Percentiles rank a stretch among this genome's conserved stretches.
Evolutionary conservation across 1,140 invertebrate genomes (phyloP).

Genomic region (Gryon sp.): DNA sequence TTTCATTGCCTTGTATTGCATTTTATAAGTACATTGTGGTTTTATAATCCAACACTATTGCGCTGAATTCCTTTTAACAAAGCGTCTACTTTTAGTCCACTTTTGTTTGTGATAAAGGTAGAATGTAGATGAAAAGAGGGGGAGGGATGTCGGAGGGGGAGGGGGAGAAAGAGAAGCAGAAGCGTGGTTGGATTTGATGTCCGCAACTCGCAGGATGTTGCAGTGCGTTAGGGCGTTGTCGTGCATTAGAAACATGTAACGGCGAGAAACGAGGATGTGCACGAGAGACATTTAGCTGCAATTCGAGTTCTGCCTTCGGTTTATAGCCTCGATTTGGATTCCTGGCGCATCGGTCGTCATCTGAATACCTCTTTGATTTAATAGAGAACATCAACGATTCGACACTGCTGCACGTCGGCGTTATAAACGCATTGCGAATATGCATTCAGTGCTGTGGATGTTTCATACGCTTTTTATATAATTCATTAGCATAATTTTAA

Average conservation of each 20-base stretch:
- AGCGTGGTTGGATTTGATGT: not conserved
- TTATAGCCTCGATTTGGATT: conserved; percentile 72
- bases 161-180: too few relatives aligned
- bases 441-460: conserved; percentile 26
- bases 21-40: too few relatives aligned
- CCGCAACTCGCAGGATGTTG: conserved; percentile 28
- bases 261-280: conserved; percentile 43
- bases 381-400: conserved; percentile 73
- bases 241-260: conserved; percentile 45
- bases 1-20: too few relatives aligned
- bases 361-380: conserved; percentile 76
- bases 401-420: conserved; percentile 29
- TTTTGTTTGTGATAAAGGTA: not conserved
- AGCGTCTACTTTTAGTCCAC: not conserved
- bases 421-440: conserved; percentile 48
- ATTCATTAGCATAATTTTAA: conserved; percentile 24
- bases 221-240: conserved; percentile 48
- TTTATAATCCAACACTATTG: too few relatives aligned
- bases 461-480: conserved; percentile 24
- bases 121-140: too few relatives aligned
- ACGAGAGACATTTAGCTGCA: conserved; percentile 58
- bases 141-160: too few relatives aligned
- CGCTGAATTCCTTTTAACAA: not conserved
- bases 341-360: conserved; percentile 71
- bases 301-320: conserved; percentile 56